Conservation (phyloP, 2,888 invertebrate genomes). For the Podabrus alpinus region DNA sequence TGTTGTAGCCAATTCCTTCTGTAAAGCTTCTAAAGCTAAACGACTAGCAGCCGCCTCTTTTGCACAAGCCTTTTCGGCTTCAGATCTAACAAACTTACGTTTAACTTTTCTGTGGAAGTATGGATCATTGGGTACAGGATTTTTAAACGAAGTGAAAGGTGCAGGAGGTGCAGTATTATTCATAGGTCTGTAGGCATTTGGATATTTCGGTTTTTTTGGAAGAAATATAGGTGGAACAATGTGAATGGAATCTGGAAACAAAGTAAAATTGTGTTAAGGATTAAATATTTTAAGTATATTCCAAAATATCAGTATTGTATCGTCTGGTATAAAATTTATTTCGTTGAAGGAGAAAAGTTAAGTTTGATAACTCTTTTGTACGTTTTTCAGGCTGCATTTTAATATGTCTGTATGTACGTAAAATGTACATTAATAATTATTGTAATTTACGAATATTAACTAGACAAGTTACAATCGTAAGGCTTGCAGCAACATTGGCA, state of each 20-base stretch:
- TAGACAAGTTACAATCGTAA: too few relatives aligned
- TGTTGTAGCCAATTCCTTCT: conserved; percentile 53
- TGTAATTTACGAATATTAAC: too few relatives aligned
- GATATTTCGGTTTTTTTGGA: conserved; percentile 53
- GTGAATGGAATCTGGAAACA: conserved; percentile 41
- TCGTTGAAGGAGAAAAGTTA: neutral
- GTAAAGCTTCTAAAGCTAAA: conserved; percentile 54
- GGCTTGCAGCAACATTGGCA: too few relatives aligned
- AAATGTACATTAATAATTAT: too few relatives aligned
- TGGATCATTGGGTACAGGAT: conserved; percentile 31
- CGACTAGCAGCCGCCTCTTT: conserved; percentile 55
- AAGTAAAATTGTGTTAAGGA: neutral
- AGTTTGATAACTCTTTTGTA: neutral
- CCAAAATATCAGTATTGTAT: neutral
- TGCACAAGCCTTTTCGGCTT: conserved; percentile 53
- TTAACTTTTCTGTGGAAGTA: conserved; percentile 45
- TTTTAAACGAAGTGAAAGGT: conserved; percentile 8
- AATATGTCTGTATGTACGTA: too few relatives aligned
- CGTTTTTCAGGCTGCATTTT: too few relatives aligned
- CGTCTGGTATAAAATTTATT: neutral
- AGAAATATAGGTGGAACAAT: conserved; percentile 52
- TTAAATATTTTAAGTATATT: neutral
- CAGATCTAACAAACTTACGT: conserved; percentile 44
- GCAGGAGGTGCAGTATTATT: conserved; percentile 27
- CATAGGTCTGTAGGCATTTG: conserved; percentile 43